phyloP scores from a whole-genome alignment of 2,797 vertebrate genomes.

The Acipenser transmontanus region DNA sequence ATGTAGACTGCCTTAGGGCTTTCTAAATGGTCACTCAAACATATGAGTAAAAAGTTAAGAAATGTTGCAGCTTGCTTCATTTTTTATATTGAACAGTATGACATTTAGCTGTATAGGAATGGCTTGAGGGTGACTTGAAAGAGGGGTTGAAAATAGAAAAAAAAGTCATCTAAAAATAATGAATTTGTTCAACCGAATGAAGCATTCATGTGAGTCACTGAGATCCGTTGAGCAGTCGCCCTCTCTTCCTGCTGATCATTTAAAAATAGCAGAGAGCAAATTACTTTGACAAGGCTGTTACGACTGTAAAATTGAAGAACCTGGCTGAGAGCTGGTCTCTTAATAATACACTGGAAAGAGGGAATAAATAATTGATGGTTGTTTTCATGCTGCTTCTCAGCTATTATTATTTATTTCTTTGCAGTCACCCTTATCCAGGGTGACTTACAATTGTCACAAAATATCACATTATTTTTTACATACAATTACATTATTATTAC shows the following conservation, averaged over 20 bases:
- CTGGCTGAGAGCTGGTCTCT: conserved; percentile 25
- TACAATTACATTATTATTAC: too few species aligned
- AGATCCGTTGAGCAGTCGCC: conserved; percentile 15
- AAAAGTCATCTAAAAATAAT: conserved; percentile 25
- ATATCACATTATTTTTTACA: too few species aligned
- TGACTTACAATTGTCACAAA: too few species aligned
- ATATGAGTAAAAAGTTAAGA: conserved; percentile 18
- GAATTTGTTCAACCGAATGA: conserved; percentile 20
- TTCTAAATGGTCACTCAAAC: conserved; percentile 1
- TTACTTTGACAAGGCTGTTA: conserved; percentile 28
- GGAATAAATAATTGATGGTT: conserved; percentile 52
- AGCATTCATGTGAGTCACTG: conserved; percentile 13
- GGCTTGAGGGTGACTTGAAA: conserved; percentile 14
- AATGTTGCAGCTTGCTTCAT: conserved; percentile 14
- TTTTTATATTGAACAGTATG: conserved; percentile 14
- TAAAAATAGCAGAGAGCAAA: conserved; percentile 32
- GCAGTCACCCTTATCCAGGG: too few species aligned
- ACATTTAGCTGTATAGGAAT: conserved; percentile 16
- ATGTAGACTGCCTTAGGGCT: conserved; percentile 12
- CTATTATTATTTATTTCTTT: conserved; percentile 13
- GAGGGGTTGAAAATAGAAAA: background rate
- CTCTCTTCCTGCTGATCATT: conserved; percentile 26
- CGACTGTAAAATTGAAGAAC: conserved; percentile 23
- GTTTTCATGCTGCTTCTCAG: conserved; percentile 36
- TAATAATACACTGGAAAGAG: conserved; percentile 40